Conservation (phyloP, 2,797 vertebrate species). For the Characodon lateralis region DNA sequence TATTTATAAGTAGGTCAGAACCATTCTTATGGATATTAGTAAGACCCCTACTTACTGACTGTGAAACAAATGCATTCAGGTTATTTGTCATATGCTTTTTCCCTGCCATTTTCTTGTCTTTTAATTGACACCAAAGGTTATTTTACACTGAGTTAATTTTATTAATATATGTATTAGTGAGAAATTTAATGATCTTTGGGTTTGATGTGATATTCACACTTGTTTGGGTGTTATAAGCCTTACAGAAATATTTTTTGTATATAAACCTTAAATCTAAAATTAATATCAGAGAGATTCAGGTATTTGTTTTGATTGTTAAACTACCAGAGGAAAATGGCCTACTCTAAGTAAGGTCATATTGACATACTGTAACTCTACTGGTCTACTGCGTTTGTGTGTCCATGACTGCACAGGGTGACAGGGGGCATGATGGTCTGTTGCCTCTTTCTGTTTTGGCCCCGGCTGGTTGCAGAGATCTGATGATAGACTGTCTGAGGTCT, state of each 20-base stretch:
- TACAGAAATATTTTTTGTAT: not conserved
- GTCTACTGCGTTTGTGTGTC: conserved; percentile 61
- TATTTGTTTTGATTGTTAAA: conserved; percentile 40
- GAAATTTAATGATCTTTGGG: not conserved
- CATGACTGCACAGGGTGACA: conserved; percentile 51
- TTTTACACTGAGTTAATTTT: not conserved
- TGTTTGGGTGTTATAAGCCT: not conserved
- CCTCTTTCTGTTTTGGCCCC: conserved; percentile 31
- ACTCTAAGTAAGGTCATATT: conserved; percentile 66
- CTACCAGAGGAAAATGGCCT: conserved; percentile 52
- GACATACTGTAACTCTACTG: conserved; percentile 59
- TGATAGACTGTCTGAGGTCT: conserved; percentile 56
- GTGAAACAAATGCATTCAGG: not conserved
- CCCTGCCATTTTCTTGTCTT: not conserved
- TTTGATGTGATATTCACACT: not conserved
- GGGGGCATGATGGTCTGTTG: conserved; percentile 39
- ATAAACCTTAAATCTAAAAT: conserved; percentile 10
- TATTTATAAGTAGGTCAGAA: not conserved
- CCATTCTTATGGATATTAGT: not conserved
- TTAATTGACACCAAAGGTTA: conserved; percentile 1
- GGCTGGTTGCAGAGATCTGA: conserved; percentile 59
- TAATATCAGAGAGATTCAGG: conserved; percentile 7
- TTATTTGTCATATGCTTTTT: not conserved
- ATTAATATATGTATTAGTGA: not conserved
- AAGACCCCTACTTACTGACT: not conserved